phyloP scores from a whole-genome alignment of 2,797 vertebrate species.

The Anguilla marmorata region DNA sequence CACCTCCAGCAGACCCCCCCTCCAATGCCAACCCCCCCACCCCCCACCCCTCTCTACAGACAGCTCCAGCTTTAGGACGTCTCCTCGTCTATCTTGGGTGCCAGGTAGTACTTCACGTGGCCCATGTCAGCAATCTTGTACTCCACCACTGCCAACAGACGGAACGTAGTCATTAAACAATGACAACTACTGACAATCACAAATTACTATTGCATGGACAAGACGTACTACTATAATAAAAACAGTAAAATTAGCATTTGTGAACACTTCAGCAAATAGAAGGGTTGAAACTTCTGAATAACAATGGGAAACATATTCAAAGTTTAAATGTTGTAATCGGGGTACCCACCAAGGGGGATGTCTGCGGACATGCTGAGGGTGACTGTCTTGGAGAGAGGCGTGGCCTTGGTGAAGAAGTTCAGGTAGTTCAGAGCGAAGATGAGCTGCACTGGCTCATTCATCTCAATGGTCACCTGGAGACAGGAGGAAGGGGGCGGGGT shows the following conservation, averaged over 20 bases:
- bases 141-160: constrained; percentile 74
- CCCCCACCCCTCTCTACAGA: background rate
- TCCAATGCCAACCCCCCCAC: background rate
- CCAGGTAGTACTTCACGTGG: constrained; percentile 85
- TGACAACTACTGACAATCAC: background rate
- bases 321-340: too few relatives aligned
- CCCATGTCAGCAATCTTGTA: constrained; percentile 90
- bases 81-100: constrained; percentile 86
- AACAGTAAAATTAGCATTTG: background rate
- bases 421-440: constrained; percentile 96
- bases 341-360: constrained; percentile 86
- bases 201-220: background rate
- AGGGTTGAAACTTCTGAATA: too few relatives aligned
- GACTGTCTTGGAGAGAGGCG: constrained; percentile 90
- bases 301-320: too few relatives aligned
- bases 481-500: background rate
- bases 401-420: constrained; percentile 98
- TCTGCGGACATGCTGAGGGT: constrained; percentile 98
- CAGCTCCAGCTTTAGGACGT: constrained; percentile 48
- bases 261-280: too few relatives aligned
- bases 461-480: constrained; percentile 89
- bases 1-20: background rate
- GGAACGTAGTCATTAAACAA: too few relatives aligned
- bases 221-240: background rate
- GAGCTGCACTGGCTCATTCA: constrained; percentile 95